Percentiles rank a stretch among this genome's conserved stretches.
These are phyloP conservation scores for Catalaphyllia jardinei DNA, from an alignment of 64 coral and sea anemone genomes.

Conservation along the genomic window DNA sequence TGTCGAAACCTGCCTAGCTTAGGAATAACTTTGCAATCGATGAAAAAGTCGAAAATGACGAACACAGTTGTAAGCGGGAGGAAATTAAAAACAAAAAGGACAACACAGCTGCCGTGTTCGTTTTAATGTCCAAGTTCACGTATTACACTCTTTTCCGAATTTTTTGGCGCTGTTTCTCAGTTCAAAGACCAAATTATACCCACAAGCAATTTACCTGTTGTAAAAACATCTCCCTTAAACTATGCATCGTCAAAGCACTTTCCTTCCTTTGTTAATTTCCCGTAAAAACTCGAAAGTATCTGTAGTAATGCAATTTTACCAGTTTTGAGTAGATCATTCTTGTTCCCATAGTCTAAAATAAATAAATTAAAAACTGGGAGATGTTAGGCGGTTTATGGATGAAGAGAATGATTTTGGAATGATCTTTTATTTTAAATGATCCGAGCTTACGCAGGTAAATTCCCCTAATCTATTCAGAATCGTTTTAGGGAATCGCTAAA, in stretches of 20 bases:
- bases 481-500: not conserved
- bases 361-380: slow-evolving; percentile 43
- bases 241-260: not conserved
- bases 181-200: not conserved
- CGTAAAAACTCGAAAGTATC: slow-evolving; percentile 1
- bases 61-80: slow-evolving; percentile 20
- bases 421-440: not conserved
- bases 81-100: slow-evolving; percentile 44
- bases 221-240: not conserved
- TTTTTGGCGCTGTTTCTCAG: not conserved
- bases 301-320: slow-evolving; percentile 34
- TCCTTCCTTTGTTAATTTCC: not conserved
- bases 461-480: slow-evolving; percentile 31
- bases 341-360: slow-evolving; percentile 39
- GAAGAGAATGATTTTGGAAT: slow-evolving; percentile 3
- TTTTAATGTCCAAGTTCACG: slow-evolving; percentile 45
- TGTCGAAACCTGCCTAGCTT: not conserved
- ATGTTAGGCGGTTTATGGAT: not conserved
- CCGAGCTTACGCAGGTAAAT: not conserved
- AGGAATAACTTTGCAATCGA: slow-evolving; percentile 2
- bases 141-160: slow-evolving; percentile 1
- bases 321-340: slow-evolving; percentile 36
- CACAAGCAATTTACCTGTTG: not conserved
- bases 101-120: slow-evolving; percentile 22
- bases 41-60: slow-evolving; percentile 19